phyloP scores from a whole-genome alignment of 2,797 vertebrate species.

The Halcyon chelicuti region DNA sequence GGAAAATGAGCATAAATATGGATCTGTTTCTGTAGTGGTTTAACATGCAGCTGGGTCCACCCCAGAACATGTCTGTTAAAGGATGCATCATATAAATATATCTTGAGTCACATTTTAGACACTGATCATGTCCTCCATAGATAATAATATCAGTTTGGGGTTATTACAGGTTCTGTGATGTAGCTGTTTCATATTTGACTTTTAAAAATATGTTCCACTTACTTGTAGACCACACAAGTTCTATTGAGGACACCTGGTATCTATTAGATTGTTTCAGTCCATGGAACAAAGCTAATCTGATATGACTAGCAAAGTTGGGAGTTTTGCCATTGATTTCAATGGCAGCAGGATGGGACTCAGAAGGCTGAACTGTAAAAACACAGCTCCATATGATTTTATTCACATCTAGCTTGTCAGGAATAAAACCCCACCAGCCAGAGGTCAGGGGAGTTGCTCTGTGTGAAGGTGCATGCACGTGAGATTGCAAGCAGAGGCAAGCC shows the following conservation, averaged over 20 bases:
- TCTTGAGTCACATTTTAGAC: conserved; percentile 23
- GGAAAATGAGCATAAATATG: conserved; percentile 32
- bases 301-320: conserved; percentile 43
- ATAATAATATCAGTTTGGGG: conserved; percentile 52
- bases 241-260: conserved; percentile 57
- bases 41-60: conserved; percentile 14
- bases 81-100: conserved; percentile 30
- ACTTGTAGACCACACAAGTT: conserved; percentile 65
- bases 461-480: not conserved
- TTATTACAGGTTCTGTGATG: conserved; percentile 57
- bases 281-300: conserved; percentile 61
- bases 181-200: conserved; percentile 66
- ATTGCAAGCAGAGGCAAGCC: not conserved
- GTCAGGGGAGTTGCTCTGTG: not conserved
- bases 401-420: conserved; percentile 45
- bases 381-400: conserved; percentile 56
- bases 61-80: conserved; percentile 13
- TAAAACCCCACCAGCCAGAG: not conserved
- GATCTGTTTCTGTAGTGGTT: conserved; percentile 12
- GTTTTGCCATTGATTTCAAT: conserved; percentile 49
- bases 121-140: conserved; percentile 19
- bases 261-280: conserved; percentile 63
- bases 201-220: conserved; percentile 59
- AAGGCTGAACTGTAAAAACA: conserved; percentile 61
- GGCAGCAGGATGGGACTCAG: conserved; percentile 32